These are phyloP conservation scores for Melanocharis versteri DNA, from an alignment of 2,113 vertebrate species.

Conservation along the genomic window DNA sequence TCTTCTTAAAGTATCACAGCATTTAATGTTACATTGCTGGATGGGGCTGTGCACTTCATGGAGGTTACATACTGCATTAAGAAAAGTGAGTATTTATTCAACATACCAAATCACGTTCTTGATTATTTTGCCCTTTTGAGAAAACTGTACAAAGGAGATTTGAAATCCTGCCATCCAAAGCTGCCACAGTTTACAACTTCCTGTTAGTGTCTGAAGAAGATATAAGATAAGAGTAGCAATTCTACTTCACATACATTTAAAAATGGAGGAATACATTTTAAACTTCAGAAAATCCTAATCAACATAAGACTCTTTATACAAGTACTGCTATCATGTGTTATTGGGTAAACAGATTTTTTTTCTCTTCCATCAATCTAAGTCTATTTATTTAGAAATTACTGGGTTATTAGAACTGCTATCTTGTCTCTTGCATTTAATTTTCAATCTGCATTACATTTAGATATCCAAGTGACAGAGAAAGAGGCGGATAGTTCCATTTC, in stretches of 20 bases:
- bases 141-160: not conserved
- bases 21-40: not conserved
- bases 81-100: conserved; percentile 55
- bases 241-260: conserved; percentile 33
- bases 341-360: conserved; percentile 49
- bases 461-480: conserved; percentile 65
- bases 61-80: conserved; percentile 8
- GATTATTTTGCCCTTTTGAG: not conserved
- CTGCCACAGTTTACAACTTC: not conserved
- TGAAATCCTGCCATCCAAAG: not conserved
- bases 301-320: conserved; percentile 34
- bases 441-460: conserved; percentile 71
- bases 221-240: not conserved
- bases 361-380: conserved; percentile 68
- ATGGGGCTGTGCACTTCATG: not conserved
- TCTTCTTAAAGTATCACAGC: conserved; percentile 5
- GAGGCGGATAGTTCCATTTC: conserved; percentile 58
- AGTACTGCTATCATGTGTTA: conserved; percentile 23
- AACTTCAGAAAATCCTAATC: conserved; percentile 58
- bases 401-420: conserved; percentile 68
- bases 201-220: not conserved
- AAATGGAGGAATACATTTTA: conserved; percentile 31
- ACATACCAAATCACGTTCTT: not conserved
- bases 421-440: conserved; percentile 76
- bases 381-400: conserved; percentile 77